These are phyloP conservation scores for Cheilosia urbana DNA, from an alignment of 2,888 invertebrate species.

Conservation along the genomic window DNA sequence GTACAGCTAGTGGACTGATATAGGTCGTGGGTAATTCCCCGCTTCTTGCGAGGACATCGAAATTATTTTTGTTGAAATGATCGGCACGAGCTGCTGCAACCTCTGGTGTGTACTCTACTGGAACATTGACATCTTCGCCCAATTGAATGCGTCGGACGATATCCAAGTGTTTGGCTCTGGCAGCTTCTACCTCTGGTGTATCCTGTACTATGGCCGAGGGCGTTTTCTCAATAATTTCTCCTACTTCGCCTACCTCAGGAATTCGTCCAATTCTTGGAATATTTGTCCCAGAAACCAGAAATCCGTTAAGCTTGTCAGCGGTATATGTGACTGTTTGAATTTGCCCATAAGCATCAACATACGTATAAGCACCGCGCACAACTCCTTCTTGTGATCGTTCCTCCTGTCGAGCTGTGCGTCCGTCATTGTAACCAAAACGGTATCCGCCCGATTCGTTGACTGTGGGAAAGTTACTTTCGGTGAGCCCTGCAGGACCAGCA, in stretches of 20 bases:
- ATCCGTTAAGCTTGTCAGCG: constrained; percentile 79
- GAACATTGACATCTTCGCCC: neutral
- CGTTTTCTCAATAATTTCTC: constrained; percentile 17
- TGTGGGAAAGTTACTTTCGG: constrained; percentile 23
- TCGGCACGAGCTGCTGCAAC: constrained; percentile 65
- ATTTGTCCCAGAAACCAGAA: constrained; percentile 79
- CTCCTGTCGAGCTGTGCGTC: constrained; percentile 52
- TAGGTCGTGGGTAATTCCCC: neutral
- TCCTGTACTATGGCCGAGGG: constrained; percentile 40
- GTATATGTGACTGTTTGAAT: constrained; percentile 79
- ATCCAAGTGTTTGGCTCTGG: constrained; percentile 59
- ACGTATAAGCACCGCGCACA: constrained; percentile 80
- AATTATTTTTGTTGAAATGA: constrained; percentile 51
- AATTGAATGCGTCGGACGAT: constrained; percentile 25
- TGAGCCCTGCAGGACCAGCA: neutral
- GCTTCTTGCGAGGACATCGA: constrained; percentile 5
- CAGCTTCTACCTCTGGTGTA: constrained; percentile 58
- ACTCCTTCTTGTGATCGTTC: constrained; percentile 76
- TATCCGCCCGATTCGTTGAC: constrained; percentile 48
- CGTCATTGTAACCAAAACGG: constrained; percentile 67
- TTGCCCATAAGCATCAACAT: constrained; percentile 80
- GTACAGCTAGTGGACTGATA: constrained; percentile 7
- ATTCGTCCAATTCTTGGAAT: constrained; percentile 30
- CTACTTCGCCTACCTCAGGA: constrained; percentile 3
- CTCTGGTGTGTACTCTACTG: constrained; percentile 60